Base-by-base conservation (phyloP, 64 coral and sea anemone genomes). In the Astreopora myriophthalma region DNA sequence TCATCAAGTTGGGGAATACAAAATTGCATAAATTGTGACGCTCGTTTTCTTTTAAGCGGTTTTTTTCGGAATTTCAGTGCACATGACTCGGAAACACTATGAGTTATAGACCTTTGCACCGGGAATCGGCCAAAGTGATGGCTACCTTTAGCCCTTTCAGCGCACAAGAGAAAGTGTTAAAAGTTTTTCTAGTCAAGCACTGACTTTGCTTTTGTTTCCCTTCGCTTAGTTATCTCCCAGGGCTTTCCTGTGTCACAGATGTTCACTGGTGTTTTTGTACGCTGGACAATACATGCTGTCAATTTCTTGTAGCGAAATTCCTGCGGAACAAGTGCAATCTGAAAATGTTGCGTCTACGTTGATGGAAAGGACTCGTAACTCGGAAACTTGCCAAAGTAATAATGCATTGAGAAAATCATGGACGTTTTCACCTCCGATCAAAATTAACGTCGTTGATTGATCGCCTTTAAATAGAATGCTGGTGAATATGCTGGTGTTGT, bases 201-300 rank as follows among this genome's bases (percentile, higher is more conserved):
- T 20, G 16, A 31, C 37, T 25, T 48, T 49, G 20, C 0, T 17
- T 71, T 9, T 71, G 14, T 44, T 71, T 86, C 25, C 24, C 19
- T 73, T 12, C 26, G n/a, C 55, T 16, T 6, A 91, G 89, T 69
- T 91, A 34, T 74, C 24, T 6, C 90, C 80, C 17, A 71, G 80
- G 13, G 25, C 49, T 20, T 85, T 71, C 0, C 26, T 86, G 14
- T 73, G 32, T 5, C 80, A 92, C 71, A 55, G 69, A 5, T 92
- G 90, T 51, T 86, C 90, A 8, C 38, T 92, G 48, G 51, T 86
- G 32, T 92, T 92, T 33, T 84, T 92, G 48, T 92, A 92, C 55
- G 26, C 49, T 64, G 90, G 90, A 63, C 79, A 92, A 4, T 92
- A 55, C 27, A 80, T 76, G 44, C 11, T 92, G 48, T 71, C 82